Conservation (phyloP, 2,113 vertebrate genomes). For the Oreochromis tanganicae region DNA sequence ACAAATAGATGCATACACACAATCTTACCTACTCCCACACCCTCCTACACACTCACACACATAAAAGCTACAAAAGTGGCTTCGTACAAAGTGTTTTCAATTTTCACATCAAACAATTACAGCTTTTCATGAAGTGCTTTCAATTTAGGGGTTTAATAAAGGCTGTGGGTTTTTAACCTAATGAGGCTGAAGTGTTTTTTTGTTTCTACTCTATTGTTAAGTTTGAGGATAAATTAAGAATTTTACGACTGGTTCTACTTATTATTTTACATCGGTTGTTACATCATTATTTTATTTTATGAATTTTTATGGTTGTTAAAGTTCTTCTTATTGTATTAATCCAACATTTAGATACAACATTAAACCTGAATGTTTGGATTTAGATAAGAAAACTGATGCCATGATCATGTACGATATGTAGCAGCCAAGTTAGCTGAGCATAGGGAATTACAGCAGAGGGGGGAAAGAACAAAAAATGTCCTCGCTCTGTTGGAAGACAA, state of each 20-base stretch:
- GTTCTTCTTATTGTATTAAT: not conserved
- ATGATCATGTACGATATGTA: not conserved
- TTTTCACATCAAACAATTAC: not conserved
- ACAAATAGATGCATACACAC: not conserved
- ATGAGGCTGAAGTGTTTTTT: not conserved
- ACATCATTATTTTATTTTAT: not conserved
- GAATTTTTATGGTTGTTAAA: not conserved
- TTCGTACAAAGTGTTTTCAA: not conserved
- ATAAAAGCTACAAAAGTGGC: not conserved
- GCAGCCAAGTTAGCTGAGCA: not conserved
- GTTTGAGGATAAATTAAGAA: not conserved
- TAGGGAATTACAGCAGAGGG: not conserved
- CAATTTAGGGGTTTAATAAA: not conserved
- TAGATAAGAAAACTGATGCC: not conserved
- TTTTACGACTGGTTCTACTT: not conserved
- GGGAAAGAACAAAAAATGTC: not conserved
- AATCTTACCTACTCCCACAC: not conserved
- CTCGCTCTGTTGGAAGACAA: not conserved
- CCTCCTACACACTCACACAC: not conserved
- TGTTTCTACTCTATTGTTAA: not conserved
- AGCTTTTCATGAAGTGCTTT: not conserved
- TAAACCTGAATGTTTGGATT: not conserved
- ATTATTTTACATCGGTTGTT: not conserved
- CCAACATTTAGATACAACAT: not conserved
- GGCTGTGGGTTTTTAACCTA: not conserved